These are phyloP conservation scores for Physella acuta DNA, from an alignment of 1,140 invertebrate genomes.

Conservation along the genomic window DNA sequence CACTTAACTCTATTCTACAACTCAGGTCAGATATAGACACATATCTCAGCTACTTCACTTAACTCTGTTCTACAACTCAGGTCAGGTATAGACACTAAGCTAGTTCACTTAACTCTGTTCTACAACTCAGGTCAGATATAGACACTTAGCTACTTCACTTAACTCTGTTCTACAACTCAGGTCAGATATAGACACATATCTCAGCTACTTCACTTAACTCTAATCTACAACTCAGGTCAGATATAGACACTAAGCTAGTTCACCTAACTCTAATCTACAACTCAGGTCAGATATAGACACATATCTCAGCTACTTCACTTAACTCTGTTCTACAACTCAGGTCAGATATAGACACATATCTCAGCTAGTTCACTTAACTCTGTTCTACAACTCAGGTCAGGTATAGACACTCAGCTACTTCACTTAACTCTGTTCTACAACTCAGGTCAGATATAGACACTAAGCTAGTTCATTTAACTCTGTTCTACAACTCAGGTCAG, in stretches of 20 bases:
- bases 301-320: no score
- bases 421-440: no score
- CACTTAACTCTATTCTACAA: no score
- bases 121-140: conserved; percentile 79
- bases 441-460: conserved; percentile 71
- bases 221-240: conserved; percentile 90
- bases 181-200: conserved; percentile 63
- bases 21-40: conserved; percentile 71
- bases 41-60: no score
- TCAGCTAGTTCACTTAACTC: no score
- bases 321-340: no score
- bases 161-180: conserved; percentile 85
- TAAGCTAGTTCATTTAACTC: no score
- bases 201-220: no score
- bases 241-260: background rate
- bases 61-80: no score
- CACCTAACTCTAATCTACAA: no score
- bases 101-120: no score
- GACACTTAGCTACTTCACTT: background rate
- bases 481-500: conserved; percentile 85
- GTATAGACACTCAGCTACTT: background rate
- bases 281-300: conserved; percentile 71
- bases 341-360: conserved; percentile 63
- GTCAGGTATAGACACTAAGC: conserved; percentile 62
- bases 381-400: conserved; percentile 90